Conservation (phyloP, 2,888 invertebrate genomes). For the Oegoconia quadripuncta region DNA sequence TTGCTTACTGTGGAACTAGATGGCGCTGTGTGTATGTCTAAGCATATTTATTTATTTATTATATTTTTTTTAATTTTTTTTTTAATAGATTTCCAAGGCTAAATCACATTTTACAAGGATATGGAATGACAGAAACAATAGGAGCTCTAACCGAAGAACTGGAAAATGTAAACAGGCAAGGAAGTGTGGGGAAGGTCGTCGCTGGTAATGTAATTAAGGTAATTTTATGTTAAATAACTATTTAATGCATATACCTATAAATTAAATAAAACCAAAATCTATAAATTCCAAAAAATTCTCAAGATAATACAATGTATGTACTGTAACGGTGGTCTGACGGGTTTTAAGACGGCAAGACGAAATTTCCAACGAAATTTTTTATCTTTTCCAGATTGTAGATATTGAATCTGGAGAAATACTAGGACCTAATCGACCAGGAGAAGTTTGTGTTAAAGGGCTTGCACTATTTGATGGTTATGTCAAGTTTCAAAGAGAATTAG, state of each 20-base stretch:
- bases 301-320: too few species aligned
- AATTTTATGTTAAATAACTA: too few species aligned
- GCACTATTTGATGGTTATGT: slow-evolving; percentile 53
- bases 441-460: slow-evolving; percentile 51
- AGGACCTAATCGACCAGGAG: slow-evolving; percentile 49
- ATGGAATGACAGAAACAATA: slow-evolving; percentile 57
- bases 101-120: slow-evolving; percentile 45
- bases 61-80: too few species aligned
- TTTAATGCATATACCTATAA: too few species aligned
- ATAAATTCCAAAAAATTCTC: too few species aligned
- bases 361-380: not conserved
- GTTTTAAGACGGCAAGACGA: not conserved
- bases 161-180: slow-evolving; percentile 30
- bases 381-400: slow-evolving; percentile 44
- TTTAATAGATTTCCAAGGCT: slow-evolving; percentile 41
- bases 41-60: too few species aligned
- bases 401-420: slow-evolving; percentile 44
- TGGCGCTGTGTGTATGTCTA: too few species aligned
- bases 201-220: slow-evolving; percentile 42
- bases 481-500: slow-evolving; percentile 39
- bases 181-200: slow-evolving; percentile 49
- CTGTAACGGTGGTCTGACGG: not conserved
- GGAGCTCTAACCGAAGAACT: slow-evolving; percentile 43
- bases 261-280: too few species aligned
- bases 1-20: too few species aligned